phyloP scores from a whole-genome alignment of 2,797 vertebrate species.

The Sternarchorhynchus goeldii region DNA sequence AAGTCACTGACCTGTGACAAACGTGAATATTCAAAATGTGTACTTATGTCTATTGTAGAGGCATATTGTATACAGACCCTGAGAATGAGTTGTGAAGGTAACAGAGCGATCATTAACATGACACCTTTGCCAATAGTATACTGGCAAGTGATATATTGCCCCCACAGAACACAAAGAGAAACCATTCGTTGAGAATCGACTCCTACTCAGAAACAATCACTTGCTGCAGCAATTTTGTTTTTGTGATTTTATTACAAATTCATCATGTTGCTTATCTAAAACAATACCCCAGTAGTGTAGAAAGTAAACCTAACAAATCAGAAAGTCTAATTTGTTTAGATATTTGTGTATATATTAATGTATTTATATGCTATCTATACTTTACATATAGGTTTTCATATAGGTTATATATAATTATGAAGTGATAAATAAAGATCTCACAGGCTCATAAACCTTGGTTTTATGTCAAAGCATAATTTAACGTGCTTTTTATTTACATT shows the following conservation, averaged over 20 bases:
- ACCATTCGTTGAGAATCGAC: constrained; percentile 52
- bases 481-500: no score
- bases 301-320: background rate
- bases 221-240: constrained; percentile 35
- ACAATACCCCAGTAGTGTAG: background rate
- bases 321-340: background rate
- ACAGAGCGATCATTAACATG: constrained; percentile 64
- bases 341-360: no score
- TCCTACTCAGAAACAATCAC: constrained; percentile 44
- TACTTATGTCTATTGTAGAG: constrained; percentile 26
- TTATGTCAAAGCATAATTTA: no score
- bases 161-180: constrained; percentile 40
- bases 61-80: constrained; percentile 47
- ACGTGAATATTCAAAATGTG: constrained; percentile 53
- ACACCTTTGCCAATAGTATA: constrained; percentile 68
- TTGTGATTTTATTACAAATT: constrained; percentile 40
- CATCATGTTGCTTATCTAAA: constrained; percentile 39
- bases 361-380: no score
- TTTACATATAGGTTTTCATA: no score
- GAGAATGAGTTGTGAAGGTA: constrained; percentile 67
- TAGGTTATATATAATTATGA: no score
- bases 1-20: constrained; percentile 57
- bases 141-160: constrained; percentile 64
- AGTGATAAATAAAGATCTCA: no score
- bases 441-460: no score